Evolutionary conservation across 2,797 vertebrate genomes (phyloP).

Genomic region (Phataginus tetradactyla): DNA sequence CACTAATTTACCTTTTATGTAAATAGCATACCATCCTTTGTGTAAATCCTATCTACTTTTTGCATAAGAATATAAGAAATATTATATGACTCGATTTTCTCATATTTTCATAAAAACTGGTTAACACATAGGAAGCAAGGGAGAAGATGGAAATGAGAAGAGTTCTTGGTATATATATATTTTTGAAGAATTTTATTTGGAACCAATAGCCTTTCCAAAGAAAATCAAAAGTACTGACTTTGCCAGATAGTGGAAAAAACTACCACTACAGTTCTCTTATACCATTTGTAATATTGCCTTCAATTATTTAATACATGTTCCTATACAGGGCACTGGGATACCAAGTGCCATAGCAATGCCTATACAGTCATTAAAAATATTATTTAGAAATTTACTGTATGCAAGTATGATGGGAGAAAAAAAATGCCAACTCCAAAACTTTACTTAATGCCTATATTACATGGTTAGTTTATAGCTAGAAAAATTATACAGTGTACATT

Average conservation of each 20-base stretch:
- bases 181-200: background rate
- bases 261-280: background rate
- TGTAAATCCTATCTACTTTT: background rate
- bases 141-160: background rate
- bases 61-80: background rate
- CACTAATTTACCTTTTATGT: slow-evolving; percentile 19
- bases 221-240: background rate
- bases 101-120: slow-evolving; percentile 6
- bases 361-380: background rate
- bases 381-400: background rate
- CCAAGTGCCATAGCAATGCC: background rate
- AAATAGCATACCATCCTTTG: background rate
- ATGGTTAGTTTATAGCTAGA: background rate
- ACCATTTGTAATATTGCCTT: background rate
- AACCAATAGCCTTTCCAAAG: background rate
- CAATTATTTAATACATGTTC: background rate
- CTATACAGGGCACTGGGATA: background rate
- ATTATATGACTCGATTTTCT: background rate
- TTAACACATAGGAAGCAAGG: background rate
- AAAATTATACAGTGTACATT: background rate
- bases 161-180: background rate
- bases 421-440: background rate
- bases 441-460: background rate
- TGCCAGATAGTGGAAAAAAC: background rate
- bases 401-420: background rate